Evolutionary conservation across 2,888 invertebrate genomes (phyloP), one percentile per base, ranked within the genome.

Genomic region (Aromia moschata): DNA sequence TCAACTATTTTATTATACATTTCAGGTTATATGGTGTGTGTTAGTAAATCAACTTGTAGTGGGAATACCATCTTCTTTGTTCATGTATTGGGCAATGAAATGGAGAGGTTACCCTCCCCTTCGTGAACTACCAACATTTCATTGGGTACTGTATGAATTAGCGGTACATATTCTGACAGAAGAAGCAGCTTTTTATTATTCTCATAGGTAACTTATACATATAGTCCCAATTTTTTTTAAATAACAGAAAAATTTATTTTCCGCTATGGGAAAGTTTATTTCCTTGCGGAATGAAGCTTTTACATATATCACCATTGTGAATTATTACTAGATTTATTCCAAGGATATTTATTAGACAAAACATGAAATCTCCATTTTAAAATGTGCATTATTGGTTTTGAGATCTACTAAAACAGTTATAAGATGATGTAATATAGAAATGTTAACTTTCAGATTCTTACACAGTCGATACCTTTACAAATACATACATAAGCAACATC

Each of bases 161-260:
- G 87, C 87, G 0, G 82, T 92, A 44, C 90, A 88, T 76, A 87
- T 91, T 66, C 77, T 93, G 15, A 85, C 89, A 70, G 92, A 93
- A 77, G 94, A 94, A 80, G 83, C 92, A 66, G 88, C 87, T 53
- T 94, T 94, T 79, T 94, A 94, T 78, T 94, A 94, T 76, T 89
- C 90, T 7, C 93, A 94, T 80, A 87, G 93, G 85, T 89, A 78
- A 65, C 58, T 56, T 11, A 37, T 46, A 40, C 1, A 16, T 45
- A 25, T 3, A 25, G 25, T 3, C 7, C 7, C 7, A n/a, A n/a
- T n/a, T n/a, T n/a, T n/a, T n/a, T n/a, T n/a, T n/a, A n/a, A n/a
- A n/a, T n/a, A n/a, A n/a, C n/a, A n/a, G n/a, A n/a, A n/a, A n/a
- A n/a, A n/a, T n/a, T n/a, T n/a, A n/a, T n/a, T n/a, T n/a, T n/a